Conservation (phyloP, 2,113 vertebrate species). For the Euleptes europaea region DNA sequence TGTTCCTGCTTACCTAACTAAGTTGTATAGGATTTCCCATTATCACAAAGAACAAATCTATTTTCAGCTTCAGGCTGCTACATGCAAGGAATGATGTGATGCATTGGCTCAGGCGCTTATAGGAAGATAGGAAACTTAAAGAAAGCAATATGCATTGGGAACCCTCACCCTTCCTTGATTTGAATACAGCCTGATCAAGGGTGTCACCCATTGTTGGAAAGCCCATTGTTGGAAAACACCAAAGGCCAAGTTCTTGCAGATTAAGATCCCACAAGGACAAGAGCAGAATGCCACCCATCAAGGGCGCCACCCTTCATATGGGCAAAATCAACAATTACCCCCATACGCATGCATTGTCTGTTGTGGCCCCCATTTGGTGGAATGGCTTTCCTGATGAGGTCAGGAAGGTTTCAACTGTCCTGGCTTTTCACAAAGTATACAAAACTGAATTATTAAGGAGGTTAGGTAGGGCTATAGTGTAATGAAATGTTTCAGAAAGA, state of each 20-base stretch:
- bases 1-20: not conserved
- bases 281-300: too few relatives aligned
- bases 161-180: not conserved
- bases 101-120: not conserved
- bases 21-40: not conserved
- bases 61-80: not conserved
- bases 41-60: not conserved
- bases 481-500: too few relatives aligned
- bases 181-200: not conserved
- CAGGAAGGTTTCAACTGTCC: too few relatives aligned
- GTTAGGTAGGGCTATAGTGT: too few relatives aligned
- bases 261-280: not conserved
- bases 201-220: conserved; percentile 15
- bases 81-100: not conserved
- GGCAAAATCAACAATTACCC: too few relatives aligned
- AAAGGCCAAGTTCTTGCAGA: not conserved
- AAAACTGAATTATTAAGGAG: too few relatives aligned
- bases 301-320: too few relatives aligned
- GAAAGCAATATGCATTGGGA: not conserved
- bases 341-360: too few relatives aligned
- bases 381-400: too few relatives aligned
- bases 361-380: too few relatives aligned
- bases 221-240: not conserved
- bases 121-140: not conserved
- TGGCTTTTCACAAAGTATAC: too few relatives aligned